Percentiles rank a stretch among this genome's conserved stretches.
Conservation (phyloP, 2,113 vertebrate genomes). For the Cichladusa arquata region DNA sequence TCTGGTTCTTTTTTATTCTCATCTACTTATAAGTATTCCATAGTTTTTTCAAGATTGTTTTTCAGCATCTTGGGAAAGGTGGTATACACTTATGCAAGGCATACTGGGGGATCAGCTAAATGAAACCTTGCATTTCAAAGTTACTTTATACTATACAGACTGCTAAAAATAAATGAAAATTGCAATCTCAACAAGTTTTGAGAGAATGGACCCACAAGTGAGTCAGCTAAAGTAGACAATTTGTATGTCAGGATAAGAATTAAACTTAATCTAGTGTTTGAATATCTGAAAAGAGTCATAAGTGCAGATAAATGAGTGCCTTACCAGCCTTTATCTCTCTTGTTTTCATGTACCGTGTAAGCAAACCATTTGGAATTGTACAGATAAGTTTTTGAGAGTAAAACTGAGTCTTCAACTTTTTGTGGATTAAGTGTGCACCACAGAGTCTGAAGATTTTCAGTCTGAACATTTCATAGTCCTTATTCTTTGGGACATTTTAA, state of each 20-base stretch:
- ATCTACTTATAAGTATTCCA: neutral
- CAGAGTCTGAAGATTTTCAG: neutral
- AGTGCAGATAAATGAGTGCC: neutral
- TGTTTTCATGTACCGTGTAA: neutral
- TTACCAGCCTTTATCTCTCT: neutral
- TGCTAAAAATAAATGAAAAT: neutral
- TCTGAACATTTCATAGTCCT: neutral
- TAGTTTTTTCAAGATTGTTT: neutral
- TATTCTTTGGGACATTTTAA: neutral
- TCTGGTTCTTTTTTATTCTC: neutral
- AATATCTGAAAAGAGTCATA: neutral
- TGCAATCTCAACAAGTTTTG: neutral
- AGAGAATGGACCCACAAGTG: neutral
- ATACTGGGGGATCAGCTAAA: neutral
- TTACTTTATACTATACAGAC: neutral
- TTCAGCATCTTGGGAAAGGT: neutral
- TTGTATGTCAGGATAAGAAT: neutral
- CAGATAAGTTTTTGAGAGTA: neutral
- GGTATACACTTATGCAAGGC: neutral
- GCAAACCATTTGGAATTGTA: neutral
- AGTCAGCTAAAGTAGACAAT: neutral
- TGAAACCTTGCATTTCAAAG: neutral
- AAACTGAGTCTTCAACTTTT: neutral
- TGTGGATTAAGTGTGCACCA: neutral
- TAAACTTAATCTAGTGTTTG: neutral